Evolutionary conservation across 2,113 vertebrate genomes (phyloP), one percentile per base, ranked within the genome.

Genomic region (Oncorhynchus nerka): DNA sequence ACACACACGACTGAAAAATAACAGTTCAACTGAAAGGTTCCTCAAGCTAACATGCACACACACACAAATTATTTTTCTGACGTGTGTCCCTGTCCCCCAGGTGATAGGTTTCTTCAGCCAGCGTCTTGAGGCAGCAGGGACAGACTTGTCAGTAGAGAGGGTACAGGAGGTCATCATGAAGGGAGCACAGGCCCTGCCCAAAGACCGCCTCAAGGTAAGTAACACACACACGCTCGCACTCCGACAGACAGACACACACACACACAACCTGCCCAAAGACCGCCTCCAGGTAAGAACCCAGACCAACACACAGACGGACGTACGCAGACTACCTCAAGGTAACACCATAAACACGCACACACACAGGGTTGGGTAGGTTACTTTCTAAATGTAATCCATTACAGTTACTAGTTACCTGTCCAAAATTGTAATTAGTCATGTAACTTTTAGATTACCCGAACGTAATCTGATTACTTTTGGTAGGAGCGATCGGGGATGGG

Each of bases 91-190:
- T 82, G 69, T 45, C 28, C 65, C 87, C 83, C 69, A 99, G 98
- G 97, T 99, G 88, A 97, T 99, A 73, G 94, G 95, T 77, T 99
- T 98, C 87, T 99, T 99, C 89, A 97, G 96, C 86, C 95, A 95
- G 74, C 94, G 96, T 57, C 88, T 99, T 75, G 96, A 98, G 55
- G 97, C 97, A 82, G 97, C 95, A 71, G 97, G 97, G 82, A 94
- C 95, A 65, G 97, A 98, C 88, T 93, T 99, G 84, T 99, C 98
- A 0, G 98, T 99, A 26, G 98, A 99, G 78, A 87, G 95, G 62
- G 97, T 99, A 81, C 96, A 98, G 86, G 98, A 99, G 88, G 96
- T 99, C 91, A 99, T 99, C 91, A 99, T 97, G 86, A 98, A 99
- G 88, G 98, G 98, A 79, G 94, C 95, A 3, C 95, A 97, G 55